phyloP scores from a whole-genome alignment of 2,888 invertebrate species.

The Patella depressa region DNA sequence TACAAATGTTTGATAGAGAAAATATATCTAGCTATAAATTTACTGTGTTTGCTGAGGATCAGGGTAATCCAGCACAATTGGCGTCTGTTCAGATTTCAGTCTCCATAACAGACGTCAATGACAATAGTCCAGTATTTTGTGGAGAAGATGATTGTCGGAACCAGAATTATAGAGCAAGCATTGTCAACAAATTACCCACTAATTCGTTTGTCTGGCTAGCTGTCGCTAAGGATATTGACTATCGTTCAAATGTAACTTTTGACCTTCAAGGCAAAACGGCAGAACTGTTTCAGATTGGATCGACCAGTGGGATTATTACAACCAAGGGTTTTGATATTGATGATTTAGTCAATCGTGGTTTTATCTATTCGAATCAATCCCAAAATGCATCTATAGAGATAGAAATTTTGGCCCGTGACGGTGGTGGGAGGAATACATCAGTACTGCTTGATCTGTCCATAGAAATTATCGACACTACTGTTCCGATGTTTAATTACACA shows the following conservation, averaged over 20 bases:
- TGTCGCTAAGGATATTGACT: conserved; percentile 33
- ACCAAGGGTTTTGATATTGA: conserved; percentile 31
- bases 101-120: conserved; percentile 29
- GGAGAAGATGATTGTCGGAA: conserved; percentile 22
- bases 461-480: conserved; percentile 1
- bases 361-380: conserved; percentile 5
- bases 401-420: conserved; percentile 13
- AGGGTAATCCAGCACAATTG: conserved; percentile 30
- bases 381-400: conserved; percentile 14
- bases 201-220: conserved; percentile 36
- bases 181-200: conserved; percentile 40
- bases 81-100: conserved; percentile 29
- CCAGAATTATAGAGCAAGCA: conserved; percentile 23
- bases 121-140: conserved; percentile 37
- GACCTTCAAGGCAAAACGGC: conserved; percentile 9
- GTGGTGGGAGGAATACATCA: conserved; percentile 6
- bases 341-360: conserved; percentile 13
- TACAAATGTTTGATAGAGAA: conserved; percentile 34
- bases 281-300: conserved; percentile 27
- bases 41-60: conserved; percentile 37
- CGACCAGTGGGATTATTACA: conserved; percentile 29
- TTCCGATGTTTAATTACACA: conserved; percentile 8
- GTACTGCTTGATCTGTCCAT: conserved; percentile 11
- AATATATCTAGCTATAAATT: conserved; percentile 31
- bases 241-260: conserved; percentile 28